phyloP scores from a whole-genome alignment of 2,113 vertebrate genomes.

The Cisticola juncidis region DNA sequence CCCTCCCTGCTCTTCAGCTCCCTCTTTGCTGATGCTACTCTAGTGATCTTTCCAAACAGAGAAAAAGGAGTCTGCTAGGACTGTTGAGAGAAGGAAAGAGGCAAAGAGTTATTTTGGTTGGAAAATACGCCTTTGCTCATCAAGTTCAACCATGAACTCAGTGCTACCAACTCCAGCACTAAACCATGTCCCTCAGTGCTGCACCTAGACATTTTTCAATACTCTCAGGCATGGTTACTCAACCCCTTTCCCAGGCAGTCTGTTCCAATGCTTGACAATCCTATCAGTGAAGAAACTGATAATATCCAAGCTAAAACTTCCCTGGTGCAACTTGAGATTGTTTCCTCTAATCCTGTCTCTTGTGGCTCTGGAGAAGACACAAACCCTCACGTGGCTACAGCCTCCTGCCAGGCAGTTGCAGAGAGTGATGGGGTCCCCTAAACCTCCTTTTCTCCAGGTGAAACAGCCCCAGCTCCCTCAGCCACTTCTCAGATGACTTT shows the following conservation, averaged over 20 bases:
- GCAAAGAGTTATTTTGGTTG: not conserved
- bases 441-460: not conserved
- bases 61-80: too few species aligned
- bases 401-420: not conserved
- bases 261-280: not conserved
- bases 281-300: not conserved
- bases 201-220: not conserved
- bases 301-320: not conserved
- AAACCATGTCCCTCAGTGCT: not conserved
- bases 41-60: not conserved
- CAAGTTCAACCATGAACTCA: not conserved
- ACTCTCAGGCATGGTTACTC: not conserved
- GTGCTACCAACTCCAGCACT: not conserved
- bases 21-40: not conserved
- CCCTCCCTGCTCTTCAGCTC: not conserved
- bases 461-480: not conserved
- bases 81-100: not conserved
- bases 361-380: not conserved
- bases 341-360: not conserved
- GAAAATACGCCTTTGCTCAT: not conserved
- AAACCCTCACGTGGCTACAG: fast-evolving
- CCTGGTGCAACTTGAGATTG: not conserved
- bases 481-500: not conserved
- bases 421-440: fast-evolving
- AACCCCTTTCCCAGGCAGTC: not conserved